Conservation (phyloP, 1,140 invertebrate genomes). For the Orius laevigatus region DNA sequence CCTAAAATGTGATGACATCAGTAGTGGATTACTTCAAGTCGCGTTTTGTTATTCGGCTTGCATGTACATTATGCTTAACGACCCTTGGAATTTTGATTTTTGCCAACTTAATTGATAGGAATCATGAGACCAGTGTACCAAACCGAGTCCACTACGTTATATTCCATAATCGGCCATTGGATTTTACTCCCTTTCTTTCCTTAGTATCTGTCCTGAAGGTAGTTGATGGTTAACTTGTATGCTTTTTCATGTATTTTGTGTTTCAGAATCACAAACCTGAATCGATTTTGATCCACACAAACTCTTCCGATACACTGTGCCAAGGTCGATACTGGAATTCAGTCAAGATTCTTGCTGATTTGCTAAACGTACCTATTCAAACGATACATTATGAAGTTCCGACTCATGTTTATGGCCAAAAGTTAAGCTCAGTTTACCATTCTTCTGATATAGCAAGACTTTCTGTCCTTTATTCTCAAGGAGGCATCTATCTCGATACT, state of each 20-base stretch:
- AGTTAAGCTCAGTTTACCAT: slow-evolving; percentile 26
- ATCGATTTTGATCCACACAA: slow-evolving; percentile 20
- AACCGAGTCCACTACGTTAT: slow-evolving; percentile 25
- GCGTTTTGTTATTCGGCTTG: too few relatives aligned
- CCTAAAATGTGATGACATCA: too few relatives aligned
- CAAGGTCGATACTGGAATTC: slow-evolving; percentile 21
- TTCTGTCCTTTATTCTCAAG: slow-evolving; percentile 24
- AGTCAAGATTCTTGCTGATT: slow-evolving; percentile 12
- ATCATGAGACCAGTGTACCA: slow-evolving; percentile 17
- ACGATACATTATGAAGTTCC: slow-evolving; percentile 15
- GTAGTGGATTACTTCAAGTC: too few relatives aligned
- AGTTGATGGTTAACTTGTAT: neutral
- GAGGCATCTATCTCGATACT: slow-evolving; percentile 29
- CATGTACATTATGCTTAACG: too few relatives aligned
- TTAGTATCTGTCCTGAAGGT: slow-evolving; percentile 23
- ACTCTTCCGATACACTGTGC: slow-evolving; percentile 15
- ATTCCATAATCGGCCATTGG: slow-evolving; percentile 19
- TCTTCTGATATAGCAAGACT: slow-evolving; percentile 27
- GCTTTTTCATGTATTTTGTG: neutral
- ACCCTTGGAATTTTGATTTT: too few relatives aligned
- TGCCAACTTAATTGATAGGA: neutral
- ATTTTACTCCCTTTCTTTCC: slow-evolving; percentile 22
- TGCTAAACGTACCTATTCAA: slow-evolving; percentile 12
- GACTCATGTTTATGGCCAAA: slow-evolving; percentile 24
- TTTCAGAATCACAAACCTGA: slow-evolving; percentile 22